A percentile compares a stretch with the other conserved stretches of the same genome.
These are phyloP conservation scores for Petrolisthes cinctipes DNA, from an alignment of 2,888 invertebrate genomes.

Conservation along the genomic window DNA sequence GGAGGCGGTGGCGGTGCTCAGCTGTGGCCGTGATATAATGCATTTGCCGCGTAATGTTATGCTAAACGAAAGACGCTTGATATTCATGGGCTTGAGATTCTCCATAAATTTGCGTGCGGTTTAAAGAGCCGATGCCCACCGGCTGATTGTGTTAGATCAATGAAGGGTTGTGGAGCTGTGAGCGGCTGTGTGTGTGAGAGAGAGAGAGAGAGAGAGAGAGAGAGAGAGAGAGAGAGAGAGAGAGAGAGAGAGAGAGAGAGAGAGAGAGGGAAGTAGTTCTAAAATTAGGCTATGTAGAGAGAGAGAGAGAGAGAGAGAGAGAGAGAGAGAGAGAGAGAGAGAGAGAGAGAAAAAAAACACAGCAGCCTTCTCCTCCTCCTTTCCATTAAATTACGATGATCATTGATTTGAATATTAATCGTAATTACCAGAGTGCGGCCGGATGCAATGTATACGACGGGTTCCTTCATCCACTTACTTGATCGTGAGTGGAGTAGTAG, in stretches of 20 bases:
- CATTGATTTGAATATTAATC: constrained; percentile 43
- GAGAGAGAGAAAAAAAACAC: neutral
- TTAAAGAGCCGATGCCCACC: constrained; percentile 27
- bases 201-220: neutral
- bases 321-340: neutral
- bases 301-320: neutral
- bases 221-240: neutral
- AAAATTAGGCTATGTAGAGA: too few relatives aligned
- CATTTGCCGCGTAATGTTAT: constrained; percentile 37
- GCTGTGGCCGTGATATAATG: constrained; percentile 32
- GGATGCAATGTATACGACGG: constrained; percentile 15
- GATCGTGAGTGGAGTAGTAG: neutral
- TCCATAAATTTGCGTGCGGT: constrained; percentile 51
- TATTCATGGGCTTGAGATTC: constrained; percentile 48
- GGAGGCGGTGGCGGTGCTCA: constrained; percentile 3
- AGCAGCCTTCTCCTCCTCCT: neutral
- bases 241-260: neutral
- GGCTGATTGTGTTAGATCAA: constrained; percentile 35
- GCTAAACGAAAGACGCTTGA: constrained; percentile 42
- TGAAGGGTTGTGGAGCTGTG: neutral
- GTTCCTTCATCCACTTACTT: neutral
- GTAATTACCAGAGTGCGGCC: constrained; percentile 10
- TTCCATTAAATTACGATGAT: neutral
- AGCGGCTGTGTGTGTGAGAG: neutral
- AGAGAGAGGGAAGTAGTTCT: too few relatives aligned